A percentile compares a stretch with the other conserved stretches of the same genome.
Conservation (phyloP, 2,113 vertebrate genomes). For the Xenus cinereus region DNA sequence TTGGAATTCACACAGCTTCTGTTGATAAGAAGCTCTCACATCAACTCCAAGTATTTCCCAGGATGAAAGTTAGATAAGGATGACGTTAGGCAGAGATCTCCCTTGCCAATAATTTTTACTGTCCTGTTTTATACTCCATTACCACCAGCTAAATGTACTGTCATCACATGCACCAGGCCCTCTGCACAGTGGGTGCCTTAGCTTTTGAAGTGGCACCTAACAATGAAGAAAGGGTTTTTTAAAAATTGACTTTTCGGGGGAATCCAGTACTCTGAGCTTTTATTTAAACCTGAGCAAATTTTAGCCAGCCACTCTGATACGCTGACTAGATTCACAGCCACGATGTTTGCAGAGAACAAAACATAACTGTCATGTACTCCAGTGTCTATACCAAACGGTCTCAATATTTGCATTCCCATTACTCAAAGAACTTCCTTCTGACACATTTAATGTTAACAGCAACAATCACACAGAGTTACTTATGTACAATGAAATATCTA, state of each 20-base stretch:
- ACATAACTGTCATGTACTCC: background rate
- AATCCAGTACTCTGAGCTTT: background rate
- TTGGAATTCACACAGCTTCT: background rate
- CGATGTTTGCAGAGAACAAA: background rate
- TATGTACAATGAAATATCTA: background rate
- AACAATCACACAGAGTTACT: background rate
- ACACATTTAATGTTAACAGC: background rate
- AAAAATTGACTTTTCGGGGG: background rate
- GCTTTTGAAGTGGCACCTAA: background rate
- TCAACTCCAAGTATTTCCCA: background rate
- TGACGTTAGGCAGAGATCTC: background rate
- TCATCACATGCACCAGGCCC: background rate
- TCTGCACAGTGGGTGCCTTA: background rate
- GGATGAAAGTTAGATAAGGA: background rate
- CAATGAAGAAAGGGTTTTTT: background rate
- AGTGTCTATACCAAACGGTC: background rate
- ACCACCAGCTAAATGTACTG: background rate
- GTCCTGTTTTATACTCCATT: background rate
- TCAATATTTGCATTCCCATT: background rate
- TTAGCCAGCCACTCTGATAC: background rate
- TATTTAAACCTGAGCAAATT: background rate
- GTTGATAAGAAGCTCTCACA: background rate
- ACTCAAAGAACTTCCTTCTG: background rate
- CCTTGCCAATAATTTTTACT: background rate
- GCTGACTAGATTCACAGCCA: background rate